A percentile compares a stretch with the other conserved stretches of the same genome.
Evolutionary conservation across 2,113 vertebrate genomes (phyloP).

Genomic region (Beaufortia kweichowensis): DNA sequence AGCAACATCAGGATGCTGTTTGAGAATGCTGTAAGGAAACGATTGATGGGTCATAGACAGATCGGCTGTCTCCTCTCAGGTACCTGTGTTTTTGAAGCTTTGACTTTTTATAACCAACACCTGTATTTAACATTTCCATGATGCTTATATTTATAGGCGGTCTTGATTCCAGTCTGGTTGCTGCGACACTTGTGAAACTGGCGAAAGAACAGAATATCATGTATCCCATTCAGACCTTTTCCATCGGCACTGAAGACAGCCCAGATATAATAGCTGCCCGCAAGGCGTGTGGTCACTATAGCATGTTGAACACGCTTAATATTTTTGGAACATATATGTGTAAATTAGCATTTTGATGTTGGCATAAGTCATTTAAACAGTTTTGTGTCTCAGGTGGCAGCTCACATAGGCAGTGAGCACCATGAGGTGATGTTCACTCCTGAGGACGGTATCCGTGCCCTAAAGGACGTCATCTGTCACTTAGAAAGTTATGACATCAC

Average conservation of each 20-base stretch:
- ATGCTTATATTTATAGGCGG: conserved; percentile 74
- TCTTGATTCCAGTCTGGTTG: conserved; percentile 92
- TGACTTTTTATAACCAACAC: neutral
- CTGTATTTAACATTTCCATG: neutral
- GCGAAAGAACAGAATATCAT: conserved; percentile 78
- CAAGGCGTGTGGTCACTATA: conserved; percentile 74
- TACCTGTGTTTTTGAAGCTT: conserved; percentile 50
- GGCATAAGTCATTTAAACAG: too few relatives aligned
- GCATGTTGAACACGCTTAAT: neutral
- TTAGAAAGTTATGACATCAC: conserved; percentile 93
- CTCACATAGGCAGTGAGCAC: conserved; percentile 88
- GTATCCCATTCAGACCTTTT: conserved; percentile 89
- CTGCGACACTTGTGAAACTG: conserved; percentile 83
- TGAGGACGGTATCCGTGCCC: conserved; percentile 87
- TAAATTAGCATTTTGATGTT: too few relatives aligned
- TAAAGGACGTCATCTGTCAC: conserved; percentile 87
- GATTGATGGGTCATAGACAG: conserved; percentile 89
- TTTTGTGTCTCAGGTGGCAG: conserved; percentile 80
- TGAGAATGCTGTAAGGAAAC: conserved; percentile 87
- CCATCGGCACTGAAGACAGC: conserved; percentile 89
- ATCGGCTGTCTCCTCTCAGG: conserved; percentile 95
- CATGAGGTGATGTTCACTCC: conserved; percentile 87
- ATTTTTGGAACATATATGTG: neutral
- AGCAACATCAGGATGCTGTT: conserved; percentile 86
- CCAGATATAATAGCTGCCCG: conserved; percentile 86